Percentiles rank a stretch among this genome's conserved stretches.
Evolutionary conservation across 2,888 invertebrate species (phyloP).

Genomic region (Hemistola chrysoprasaria): DNA sequence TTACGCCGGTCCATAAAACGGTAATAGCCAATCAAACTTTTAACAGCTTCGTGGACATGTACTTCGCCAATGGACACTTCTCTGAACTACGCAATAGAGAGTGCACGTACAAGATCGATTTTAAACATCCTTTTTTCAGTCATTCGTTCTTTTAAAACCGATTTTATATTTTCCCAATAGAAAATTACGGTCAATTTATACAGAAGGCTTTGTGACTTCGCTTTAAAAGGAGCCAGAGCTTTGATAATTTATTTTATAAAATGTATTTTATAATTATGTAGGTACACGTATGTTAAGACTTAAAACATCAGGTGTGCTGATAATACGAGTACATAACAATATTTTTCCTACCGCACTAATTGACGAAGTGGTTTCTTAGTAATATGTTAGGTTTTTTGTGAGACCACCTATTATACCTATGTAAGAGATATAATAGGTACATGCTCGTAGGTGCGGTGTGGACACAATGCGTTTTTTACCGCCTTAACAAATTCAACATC

Average conservation of each 20-base stretch:
- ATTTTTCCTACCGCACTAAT: conserved; percentile 18
- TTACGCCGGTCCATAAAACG: conserved; percentile 44
- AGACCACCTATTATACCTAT: no score
- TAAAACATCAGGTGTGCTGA: conserved; percentile 17
- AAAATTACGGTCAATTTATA: no score
- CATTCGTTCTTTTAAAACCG: no score
- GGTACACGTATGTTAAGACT: conserved; percentile 5
- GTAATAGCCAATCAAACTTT: conserved; percentile 47
- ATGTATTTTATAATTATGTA: no score
- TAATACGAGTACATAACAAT: conserved; percentile 15
- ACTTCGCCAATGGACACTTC: conserved; percentile 21
- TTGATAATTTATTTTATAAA: no score
- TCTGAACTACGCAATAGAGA: conserved; percentile 21
- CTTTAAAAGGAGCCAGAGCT: no score
- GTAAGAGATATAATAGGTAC: no score
- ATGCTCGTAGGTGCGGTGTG: conserved; percentile 22
- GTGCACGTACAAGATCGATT: no score
- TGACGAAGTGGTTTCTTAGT: conserved; percentile 24
- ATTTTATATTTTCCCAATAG: no score
- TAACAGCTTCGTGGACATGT: conserved; percentile 35
- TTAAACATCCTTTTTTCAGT: no score
- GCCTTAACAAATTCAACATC: conserved; percentile 44
- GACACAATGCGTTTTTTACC: conserved; percentile 47
- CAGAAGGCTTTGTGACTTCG: no score
- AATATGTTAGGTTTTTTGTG: conserved; percentile 14